A percentile compares a stretch with the other conserved stretches of the same genome.
Evolutionary conservation across 1,140 invertebrate species (phyloP).

Genomic region (Caenorhabditis brenneri): DNA sequence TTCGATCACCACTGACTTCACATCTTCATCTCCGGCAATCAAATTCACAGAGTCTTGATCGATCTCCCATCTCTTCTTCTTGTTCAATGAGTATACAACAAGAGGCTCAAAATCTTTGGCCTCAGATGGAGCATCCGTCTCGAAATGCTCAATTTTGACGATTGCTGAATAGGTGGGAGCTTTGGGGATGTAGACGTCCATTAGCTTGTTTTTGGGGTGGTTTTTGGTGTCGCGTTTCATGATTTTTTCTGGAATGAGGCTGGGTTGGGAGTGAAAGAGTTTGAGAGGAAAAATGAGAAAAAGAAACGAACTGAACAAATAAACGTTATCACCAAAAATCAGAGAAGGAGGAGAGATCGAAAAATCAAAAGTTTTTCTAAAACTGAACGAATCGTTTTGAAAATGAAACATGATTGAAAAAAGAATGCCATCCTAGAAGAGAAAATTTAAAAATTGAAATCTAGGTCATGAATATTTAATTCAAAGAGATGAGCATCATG

Average conservation of each 20-base stretch:
- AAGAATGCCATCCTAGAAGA: too few relatives aligned
- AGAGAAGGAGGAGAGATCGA: too few relatives aligned
- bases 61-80: constrained; percentile 30
- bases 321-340: too few relatives aligned
- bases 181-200: neutral
- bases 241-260: neutral
- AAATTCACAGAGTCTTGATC: neutral
- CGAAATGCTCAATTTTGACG: constrained; percentile 33
- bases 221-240: neutral
- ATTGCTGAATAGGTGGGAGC: neutral
- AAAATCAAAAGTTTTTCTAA: too few relatives aligned
- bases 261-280: neutral
- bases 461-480: too few relatives aligned
- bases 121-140: neutral
- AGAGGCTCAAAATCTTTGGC: neutral
- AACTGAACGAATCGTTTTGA: too few relatives aligned
- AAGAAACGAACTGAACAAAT: too few relatives aligned
- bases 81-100: constrained; percentile 3
- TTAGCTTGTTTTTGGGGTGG: neutral
- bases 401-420: too few relatives aligned
- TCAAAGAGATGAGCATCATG: too few relatives aligned
- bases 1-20: neutral
- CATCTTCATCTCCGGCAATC: neutral
- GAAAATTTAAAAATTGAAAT: too few relatives aligned
- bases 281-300: too few relatives aligned